Conservation (phyloP, 2,797 vertebrate genomes). For the Bradypodion pumilum region DNA sequence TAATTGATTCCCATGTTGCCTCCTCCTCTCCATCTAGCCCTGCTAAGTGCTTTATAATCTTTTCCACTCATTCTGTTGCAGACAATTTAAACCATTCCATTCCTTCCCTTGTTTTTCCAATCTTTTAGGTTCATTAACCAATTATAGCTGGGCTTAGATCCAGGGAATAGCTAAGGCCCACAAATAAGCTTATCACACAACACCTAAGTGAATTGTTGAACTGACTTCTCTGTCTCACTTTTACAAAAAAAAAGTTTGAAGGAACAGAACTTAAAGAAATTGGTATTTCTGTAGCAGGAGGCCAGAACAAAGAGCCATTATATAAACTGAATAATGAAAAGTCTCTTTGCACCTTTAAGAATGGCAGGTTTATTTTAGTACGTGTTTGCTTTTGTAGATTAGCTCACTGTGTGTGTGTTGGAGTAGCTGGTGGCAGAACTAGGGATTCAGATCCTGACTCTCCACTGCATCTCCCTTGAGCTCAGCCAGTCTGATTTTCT, state of each 20-base stretch:
- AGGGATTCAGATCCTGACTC: no score
- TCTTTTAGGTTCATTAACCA: constrained; percentile 30
- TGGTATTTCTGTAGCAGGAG: neutral
- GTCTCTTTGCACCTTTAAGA: no score
- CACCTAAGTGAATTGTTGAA: constrained; percentile 52
- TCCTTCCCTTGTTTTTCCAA: constrained; percentile 43
- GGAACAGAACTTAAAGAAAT: neutral
- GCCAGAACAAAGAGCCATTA: neutral
- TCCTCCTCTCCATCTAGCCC: constrained; percentile 18
- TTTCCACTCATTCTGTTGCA: constrained; percentile 33
- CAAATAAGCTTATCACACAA: constrained; percentile 51
- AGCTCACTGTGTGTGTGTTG: no score
- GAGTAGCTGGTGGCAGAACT: no score
- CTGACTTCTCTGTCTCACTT: constrained; percentile 32
- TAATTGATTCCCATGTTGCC: neutral
- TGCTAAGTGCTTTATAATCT: constrained; percentile 34
- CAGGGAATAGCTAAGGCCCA: constrained; percentile 46
- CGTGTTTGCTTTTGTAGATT: no score
- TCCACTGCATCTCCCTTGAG: no score
- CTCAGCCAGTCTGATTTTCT: no score
- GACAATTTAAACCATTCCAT: constrained; percentile 9
- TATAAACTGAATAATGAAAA: neutral
- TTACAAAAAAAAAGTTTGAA: neutral
- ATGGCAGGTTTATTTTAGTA: no score
- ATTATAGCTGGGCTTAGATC: constrained; percentile 47